Conservation (phyloP, 2,113 vertebrate genomes). For the Meleagris gallopavo region DNA sequence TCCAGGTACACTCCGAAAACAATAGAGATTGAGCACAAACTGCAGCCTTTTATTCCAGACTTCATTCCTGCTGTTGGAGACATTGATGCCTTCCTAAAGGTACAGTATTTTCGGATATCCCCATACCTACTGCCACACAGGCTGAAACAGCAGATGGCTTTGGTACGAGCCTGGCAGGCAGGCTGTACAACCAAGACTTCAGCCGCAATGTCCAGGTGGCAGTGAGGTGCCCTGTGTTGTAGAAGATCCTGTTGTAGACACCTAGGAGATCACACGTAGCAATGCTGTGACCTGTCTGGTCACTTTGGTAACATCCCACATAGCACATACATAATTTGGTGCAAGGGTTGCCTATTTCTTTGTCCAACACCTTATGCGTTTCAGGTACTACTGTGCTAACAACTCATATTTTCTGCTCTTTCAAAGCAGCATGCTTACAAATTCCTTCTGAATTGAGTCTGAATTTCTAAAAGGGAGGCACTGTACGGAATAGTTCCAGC, state of each 20-base stretch:
- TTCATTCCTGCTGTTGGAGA: slow-evolving; percentile 97
- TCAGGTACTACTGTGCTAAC: not conserved
- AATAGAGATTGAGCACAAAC: slow-evolving; percentile 89
- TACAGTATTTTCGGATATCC: not conserved
- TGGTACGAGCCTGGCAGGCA: rapidly evolving
- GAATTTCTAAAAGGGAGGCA: not conserved
- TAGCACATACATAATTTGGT: rapidly evolving
- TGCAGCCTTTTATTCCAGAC: slow-evolving; percentile 97
- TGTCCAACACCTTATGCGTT: not conserved
- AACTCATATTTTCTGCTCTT: rapidly evolving
- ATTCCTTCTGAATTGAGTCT: not conserved
- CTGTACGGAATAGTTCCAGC: rapidly evolving
- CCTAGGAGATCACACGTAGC: rapidly evolving
- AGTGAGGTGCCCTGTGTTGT: rapidly evolving
- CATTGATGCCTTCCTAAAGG: slow-evolving; percentile 97
- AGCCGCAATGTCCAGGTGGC: rapidly evolving
- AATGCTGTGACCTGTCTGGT: not conserved
- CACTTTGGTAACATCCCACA: not conserved
- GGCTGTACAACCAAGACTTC: not conserved
- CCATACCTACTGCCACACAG: rapidly evolving
- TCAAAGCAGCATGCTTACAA: rapidly evolving
- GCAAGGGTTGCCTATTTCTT: not conserved
- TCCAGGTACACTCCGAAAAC: slow-evolving; percentile 88
- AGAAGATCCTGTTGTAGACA: rapidly evolving
- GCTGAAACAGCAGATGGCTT: rapidly evolving